These are phyloP conservation scores for Metopia argyrocephala DNA, from an alignment of 2,888 invertebrate genomes.

Conservation along the genomic window DNA sequence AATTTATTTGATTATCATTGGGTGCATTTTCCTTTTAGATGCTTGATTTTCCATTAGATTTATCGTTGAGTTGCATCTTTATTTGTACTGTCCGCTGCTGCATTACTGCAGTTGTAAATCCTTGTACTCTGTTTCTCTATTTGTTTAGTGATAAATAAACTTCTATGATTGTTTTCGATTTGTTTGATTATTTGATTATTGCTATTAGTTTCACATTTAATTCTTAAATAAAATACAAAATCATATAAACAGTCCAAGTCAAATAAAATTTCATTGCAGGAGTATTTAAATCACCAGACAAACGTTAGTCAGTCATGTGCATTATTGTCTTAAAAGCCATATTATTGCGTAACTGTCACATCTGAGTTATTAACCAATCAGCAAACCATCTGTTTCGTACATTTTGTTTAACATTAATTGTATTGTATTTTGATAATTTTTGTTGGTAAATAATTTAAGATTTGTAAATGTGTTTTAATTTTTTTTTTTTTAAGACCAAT, in stretches of 20 bases:
- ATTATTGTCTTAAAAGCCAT: conserved; percentile 28
- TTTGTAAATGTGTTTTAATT: too few species aligned
- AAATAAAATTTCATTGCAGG: not conserved
- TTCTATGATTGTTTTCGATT: conserved; percentile 60
- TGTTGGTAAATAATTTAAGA: too few species aligned
- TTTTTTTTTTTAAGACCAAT: too few species aligned
- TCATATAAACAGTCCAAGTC: not conserved
- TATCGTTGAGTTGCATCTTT: conserved; percentile 58
- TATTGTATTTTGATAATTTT: conserved; percentile 2
- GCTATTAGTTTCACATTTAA: conserved; percentile 54
- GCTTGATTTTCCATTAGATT: conserved; percentile 26
- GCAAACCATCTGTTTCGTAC: too few species aligned
- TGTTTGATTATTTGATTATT: conserved; percentile 57
- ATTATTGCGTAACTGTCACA: conserved; percentile 41
- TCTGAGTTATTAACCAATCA: conserved; percentile 56
- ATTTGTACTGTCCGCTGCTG: conserved; percentile 34
- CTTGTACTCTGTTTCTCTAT: conserved; percentile 2
- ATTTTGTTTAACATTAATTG: conserved; percentile 41
- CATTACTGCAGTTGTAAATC: conserved; percentile 11
- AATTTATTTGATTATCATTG: conserved; percentile 10
- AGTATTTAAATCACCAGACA: conserved; percentile 17
- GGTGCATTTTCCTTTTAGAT: conserved; percentile 27
- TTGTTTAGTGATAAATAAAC: conserved; percentile 55
- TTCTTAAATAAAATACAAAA: conserved; percentile 39
- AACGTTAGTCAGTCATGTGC: not conserved